Conservation (phyloP, 2,888 invertebrate species). For the Microctonus aethiopoides region DNA sequence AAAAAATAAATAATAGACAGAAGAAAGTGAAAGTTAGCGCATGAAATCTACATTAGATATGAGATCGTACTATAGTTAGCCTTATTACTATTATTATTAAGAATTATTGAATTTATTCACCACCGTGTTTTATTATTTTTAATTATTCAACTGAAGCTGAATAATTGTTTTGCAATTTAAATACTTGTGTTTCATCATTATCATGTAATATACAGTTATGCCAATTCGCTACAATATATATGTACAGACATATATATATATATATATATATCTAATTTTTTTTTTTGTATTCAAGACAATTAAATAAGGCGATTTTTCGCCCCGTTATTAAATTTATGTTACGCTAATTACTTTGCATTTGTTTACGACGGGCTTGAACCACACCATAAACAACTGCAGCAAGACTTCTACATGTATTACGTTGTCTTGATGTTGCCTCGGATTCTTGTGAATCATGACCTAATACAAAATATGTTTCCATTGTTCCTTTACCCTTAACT, state of each 20-base stretch:
- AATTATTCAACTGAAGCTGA: slow-evolving; percentile 33
- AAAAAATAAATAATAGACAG: not conserved
- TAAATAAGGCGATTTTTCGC: not conserved
- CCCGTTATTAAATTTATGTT: slow-evolving; percentile 43
- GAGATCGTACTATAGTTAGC: slow-evolving; percentile 56
- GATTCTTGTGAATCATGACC: slow-evolving; percentile 73
- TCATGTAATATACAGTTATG: slow-evolving; percentile 61
- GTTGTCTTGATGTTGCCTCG: slow-evolving; percentile 73
- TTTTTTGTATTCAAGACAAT: slow-evolving; percentile 15
- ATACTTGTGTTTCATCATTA: slow-evolving; percentile 62
- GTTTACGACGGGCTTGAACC: slow-evolving; percentile 83
- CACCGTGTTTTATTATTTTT: slow-evolving; percentile 38
- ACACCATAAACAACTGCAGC: slow-evolving; percentile 90
- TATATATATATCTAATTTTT: slow-evolving; percentile 10
- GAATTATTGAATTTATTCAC: slow-evolving; percentile 36
- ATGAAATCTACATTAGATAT: slow-evolving; percentile 8
- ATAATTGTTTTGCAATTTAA: slow-evolving; percentile 47
- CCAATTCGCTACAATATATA: not conserved
- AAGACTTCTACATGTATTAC: slow-evolving; percentile 81
- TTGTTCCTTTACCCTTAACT: slow-evolving; percentile 95
- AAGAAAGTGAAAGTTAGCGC: not conserved
- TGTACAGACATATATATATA: not conserved
- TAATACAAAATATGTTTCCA: slow-evolving; percentile 94
- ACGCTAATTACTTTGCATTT: slow-evolving; percentile 66
- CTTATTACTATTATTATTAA: slow-evolving; percentile 53